Evolutionary conservation across 2,113 vertebrate genomes (phyloP).

Genomic region (Albula goreensis): DNA sequence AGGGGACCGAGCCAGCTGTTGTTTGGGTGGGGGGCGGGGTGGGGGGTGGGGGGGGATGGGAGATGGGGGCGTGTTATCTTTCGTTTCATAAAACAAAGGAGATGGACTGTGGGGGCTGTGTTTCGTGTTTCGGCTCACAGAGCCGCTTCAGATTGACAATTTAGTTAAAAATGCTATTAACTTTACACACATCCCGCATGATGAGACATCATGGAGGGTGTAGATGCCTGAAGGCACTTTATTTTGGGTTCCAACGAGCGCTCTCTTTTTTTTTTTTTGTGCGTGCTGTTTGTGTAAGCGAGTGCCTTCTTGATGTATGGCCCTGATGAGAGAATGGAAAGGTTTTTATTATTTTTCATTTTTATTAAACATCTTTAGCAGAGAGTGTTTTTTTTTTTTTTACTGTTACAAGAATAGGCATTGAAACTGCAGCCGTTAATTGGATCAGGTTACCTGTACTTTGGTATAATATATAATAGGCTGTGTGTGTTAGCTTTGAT

Average conservation of each 20-base stretch:
- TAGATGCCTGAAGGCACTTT: slow-evolving; percentile 41
- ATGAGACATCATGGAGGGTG: slow-evolving; percentile 54
- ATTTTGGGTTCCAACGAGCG: slow-evolving; percentile 23
- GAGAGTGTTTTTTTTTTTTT: not conserved
- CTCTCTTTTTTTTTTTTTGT: not conserved
- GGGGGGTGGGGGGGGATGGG: too few species aligned
- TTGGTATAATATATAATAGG: not conserved
- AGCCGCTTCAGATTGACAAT: slow-evolving; percentile 67
- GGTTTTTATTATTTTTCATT: not conserved
- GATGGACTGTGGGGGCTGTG: slow-evolving; percentile 45
- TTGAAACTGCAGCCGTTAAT: not conserved
- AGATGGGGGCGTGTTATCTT: slow-evolving; percentile 40
- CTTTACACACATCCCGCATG: slow-evolving; percentile 66
- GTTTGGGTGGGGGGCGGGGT: not conserved
- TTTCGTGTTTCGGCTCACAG: slow-evolving; percentile 47
- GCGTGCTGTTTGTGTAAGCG: not conserved
- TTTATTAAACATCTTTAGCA: not conserved
- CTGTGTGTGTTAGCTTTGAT: not conserved
- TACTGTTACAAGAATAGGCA: not conserved
- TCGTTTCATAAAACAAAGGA: slow-evolving; percentile 40
- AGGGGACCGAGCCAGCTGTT: slow-evolving; percentile 31
- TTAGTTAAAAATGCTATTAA: slow-evolving; percentile 77
- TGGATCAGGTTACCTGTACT: not conserved
- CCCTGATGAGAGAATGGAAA: not conserved
- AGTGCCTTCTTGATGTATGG: not conserved